Evolutionary conservation across 1,140 invertebrate species (phyloP).

Genomic region (Drosophila bocki): DNA sequence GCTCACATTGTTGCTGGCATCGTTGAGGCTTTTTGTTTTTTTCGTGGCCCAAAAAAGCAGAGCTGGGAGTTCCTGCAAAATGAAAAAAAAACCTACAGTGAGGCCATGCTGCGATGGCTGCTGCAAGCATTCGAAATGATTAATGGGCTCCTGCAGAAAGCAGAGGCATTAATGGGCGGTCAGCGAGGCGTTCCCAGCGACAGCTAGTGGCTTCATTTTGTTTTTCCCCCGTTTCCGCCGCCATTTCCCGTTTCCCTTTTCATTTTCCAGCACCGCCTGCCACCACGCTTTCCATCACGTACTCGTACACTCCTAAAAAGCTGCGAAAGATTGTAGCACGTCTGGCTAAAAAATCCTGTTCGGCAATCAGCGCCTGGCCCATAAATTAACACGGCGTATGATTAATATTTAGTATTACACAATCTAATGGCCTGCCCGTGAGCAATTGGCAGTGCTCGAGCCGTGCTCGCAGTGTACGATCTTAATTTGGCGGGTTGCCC

Average conservation of each 20-base stretch:
- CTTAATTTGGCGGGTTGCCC: slow-evolving; percentile 65
- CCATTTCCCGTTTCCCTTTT: slow-evolving; percentile 14
- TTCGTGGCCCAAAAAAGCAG: slow-evolving; percentile 17
- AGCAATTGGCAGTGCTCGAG: slow-evolving; percentile 60
- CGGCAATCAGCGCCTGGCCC: slow-evolving; percentile 58
- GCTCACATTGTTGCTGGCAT: slow-evolving; percentile 61
- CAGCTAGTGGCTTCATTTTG: slow-evolving; percentile 65
- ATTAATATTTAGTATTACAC: slow-evolving; percentile 78
- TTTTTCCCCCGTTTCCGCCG: slow-evolving; percentile 16
- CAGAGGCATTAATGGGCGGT: slow-evolving; percentile 69
- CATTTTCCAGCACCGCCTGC: slow-evolving; percentile 8
- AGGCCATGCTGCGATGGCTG: slow-evolving; percentile 49
- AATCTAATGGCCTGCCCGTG: slow-evolving; percentile 76
- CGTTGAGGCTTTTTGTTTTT: slow-evolving; percentile 34
- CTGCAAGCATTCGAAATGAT: slow-evolving; percentile 75
- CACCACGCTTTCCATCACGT: slow-evolving; percentile 16
- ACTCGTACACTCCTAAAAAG: slow-evolving; percentile 44
- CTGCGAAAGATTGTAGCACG: slow-evolving; percentile 61
- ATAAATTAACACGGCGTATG: slow-evolving; percentile 74
- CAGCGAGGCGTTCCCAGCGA: slow-evolving; percentile 61
- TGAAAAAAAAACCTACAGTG: slow-evolving; percentile 8
- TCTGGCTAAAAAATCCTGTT: slow-evolving; percentile 50
- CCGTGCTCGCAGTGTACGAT: slow-evolving; percentile 43
- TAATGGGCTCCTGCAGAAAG: slow-evolving; percentile 67
- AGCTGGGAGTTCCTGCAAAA: neutral